Conservation (phyloP, 2,797 vertebrate species). For the Hylomyscus alleni region DNA sequence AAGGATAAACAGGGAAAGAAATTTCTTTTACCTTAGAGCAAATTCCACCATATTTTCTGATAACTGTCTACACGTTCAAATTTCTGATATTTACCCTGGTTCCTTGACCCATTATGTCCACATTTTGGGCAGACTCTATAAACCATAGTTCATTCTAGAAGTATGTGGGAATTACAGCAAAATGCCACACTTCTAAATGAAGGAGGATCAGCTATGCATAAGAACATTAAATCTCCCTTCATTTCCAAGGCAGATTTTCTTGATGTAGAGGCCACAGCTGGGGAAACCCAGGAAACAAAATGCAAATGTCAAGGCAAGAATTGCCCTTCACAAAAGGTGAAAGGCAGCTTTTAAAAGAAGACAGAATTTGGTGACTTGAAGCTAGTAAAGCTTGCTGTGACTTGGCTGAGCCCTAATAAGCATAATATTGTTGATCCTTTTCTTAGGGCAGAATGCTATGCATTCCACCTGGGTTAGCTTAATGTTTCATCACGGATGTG, state of each 20-base stretch:
- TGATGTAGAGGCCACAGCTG: conserved; percentile 20
- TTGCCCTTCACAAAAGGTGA: neutral
- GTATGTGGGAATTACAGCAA: neutral
- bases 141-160: neutral
- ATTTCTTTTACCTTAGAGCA: neutral
- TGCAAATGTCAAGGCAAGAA: conserved; percentile 22
- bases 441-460: neutral
- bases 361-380: neutral
- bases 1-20: neutral
- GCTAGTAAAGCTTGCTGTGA: neutral
- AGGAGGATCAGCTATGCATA: neutral
- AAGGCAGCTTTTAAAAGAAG: neutral
- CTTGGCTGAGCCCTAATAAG: neutral
- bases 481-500: neutral
- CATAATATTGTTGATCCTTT: neutral
- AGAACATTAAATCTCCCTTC: conserved; percentile 47
- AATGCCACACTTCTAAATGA: conserved; percentile 49
- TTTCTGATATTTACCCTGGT: neutral
- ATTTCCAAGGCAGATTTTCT: conserved; percentile 43
- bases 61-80: neutral
- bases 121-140: neutral
- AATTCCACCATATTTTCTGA: neutral
- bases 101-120: neutral
- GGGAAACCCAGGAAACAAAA: conserved; percentile 49
- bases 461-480: neutral